A percentile compares a stretch with the other conserved stretches of the same genome.
Evolutionary conservation across 1,140 invertebrate genomes (phyloP).

Genomic region (Adelges cooleyi): DNA sequence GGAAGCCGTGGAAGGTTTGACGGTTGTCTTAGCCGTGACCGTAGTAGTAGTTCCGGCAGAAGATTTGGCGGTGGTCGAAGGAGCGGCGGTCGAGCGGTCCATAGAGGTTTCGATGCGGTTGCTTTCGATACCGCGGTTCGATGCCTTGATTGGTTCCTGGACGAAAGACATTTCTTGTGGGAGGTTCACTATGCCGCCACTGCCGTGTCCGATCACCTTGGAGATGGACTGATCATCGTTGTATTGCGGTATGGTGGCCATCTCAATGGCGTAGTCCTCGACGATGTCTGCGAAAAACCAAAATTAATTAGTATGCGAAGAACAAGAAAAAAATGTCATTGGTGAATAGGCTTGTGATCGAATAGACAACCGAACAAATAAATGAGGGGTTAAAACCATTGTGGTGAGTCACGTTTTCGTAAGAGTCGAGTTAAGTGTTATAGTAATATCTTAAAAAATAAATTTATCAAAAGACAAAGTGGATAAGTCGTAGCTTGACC

Average conservation of each 20-base stretch:
- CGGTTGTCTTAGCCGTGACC: slow-evolving; percentile 33
- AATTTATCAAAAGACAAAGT: too few species aligned
- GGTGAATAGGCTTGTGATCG: too few species aligned
- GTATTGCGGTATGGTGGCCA: slow-evolving; percentile 4
- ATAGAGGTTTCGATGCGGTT: slow-evolving; percentile 2
- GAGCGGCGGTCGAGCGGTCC: neutral
- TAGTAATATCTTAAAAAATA: too few species aligned
- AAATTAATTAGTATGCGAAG: too few species aligned
- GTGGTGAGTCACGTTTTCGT: too few species aligned
- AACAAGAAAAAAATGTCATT: too few species aligned
- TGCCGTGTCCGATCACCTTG: neutral
- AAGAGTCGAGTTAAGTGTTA: too few species aligned
- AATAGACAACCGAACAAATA: too few species aligned
- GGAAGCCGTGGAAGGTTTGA: slow-evolving; percentile 37
- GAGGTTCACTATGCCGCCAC: neutral
- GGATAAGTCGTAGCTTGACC: too few species aligned
- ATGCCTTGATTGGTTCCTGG: slow-evolving; percentile 11
- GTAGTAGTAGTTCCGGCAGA: slow-evolving; percentile 42
- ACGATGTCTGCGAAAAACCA: neutral
- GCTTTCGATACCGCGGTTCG: slow-evolving; percentile 1
- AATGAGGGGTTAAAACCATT: too few species aligned
- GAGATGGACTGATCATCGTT: slow-evolving; percentile 1
- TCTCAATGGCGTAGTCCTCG: slow-evolving; percentile 13
- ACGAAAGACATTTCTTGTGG: slow-evolving; percentile 24
- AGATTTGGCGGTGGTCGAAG: slow-evolving; percentile 41